Conservation (phyloP, 2,888 invertebrate species). For the Neocrepidodera transversa region DNA sequence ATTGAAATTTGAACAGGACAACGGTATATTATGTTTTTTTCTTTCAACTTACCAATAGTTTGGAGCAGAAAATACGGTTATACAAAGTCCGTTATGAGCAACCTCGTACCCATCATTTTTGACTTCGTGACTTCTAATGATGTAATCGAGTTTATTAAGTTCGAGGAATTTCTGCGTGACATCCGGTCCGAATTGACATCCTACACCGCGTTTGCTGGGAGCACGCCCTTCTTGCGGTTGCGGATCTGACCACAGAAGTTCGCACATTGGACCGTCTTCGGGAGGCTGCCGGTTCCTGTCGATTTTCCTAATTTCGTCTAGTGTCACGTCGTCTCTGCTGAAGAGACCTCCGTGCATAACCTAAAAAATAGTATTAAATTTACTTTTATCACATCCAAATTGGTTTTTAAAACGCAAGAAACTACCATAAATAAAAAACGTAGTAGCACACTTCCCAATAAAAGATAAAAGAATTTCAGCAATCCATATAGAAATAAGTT, state of each 20-base stretch:
- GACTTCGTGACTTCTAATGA: constrained; percentile 97
- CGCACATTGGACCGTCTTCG: constrained; percentile 96
- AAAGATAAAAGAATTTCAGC: too few species aligned
- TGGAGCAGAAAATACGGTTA: constrained; percentile 99
- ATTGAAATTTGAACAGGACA: too few species aligned
- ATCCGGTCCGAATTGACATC: constrained; percentile 98
- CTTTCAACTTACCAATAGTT: constrained; percentile 99
- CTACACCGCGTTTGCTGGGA: constrained; percentile 96
- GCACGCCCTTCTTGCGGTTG: constrained; percentile 87
- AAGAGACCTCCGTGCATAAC: constrained; percentile 99
- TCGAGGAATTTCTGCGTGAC: constrained; percentile 87
- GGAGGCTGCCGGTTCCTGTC: constrained; percentile 97
- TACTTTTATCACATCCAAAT: too few species aligned
- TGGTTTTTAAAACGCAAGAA: too few species aligned
- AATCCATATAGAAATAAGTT: too few species aligned
- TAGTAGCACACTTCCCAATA: too few species aligned
- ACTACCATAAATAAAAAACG: too few species aligned
- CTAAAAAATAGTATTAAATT: too few species aligned
- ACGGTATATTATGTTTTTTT: too few species aligned
- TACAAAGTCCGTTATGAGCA: constrained; percentile 93
- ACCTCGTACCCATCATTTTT: constrained; percentile 96
- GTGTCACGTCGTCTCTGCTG: constrained; percentile 89
- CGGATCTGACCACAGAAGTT: constrained; percentile 98
- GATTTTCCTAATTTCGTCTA: constrained; percentile 88
- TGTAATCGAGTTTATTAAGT: constrained; percentile 87